phyloP scores from a whole-genome alignment of 2,888 invertebrate genomes.

The Tinea trinotella region DNA sequence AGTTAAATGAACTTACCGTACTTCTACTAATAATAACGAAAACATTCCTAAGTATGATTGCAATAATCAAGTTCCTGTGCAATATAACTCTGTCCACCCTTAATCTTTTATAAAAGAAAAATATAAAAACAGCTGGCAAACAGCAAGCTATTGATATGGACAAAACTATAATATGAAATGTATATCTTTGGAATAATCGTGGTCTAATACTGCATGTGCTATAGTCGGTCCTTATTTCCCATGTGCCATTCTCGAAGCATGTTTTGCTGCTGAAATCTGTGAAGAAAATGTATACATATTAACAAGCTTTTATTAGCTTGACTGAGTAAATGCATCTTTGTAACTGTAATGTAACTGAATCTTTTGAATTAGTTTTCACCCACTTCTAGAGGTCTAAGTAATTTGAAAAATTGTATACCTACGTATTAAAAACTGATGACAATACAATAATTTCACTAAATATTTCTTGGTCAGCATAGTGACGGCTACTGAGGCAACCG shows the following conservation, averaged over 20 bases:
- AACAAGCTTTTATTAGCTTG: too few species aligned
- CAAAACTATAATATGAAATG: constrained; percentile 67
- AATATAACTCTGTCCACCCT: constrained; percentile 67
- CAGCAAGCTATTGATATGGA: constrained; percentile 64
- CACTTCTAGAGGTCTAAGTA: too few species aligned
- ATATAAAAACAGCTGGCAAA: constrained; percentile 71
- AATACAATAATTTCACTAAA: too few species aligned
- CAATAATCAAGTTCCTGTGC: constrained; percentile 74
- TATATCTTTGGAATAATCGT: constrained; percentile 60
- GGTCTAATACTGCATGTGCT: constrained; percentile 68
- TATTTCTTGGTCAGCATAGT: too few species aligned
- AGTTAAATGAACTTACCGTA: constrained; percentile 42
- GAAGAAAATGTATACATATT: too few species aligned
- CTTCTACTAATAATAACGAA: constrained; percentile 71
- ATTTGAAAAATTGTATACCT: too few species aligned
- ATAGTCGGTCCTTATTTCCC: constrained; percentile 75
- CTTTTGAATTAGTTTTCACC: too few species aligned
- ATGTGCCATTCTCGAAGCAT: constrained; percentile 66
- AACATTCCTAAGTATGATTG: constrained; percentile 71
- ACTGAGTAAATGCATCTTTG: too few species aligned
- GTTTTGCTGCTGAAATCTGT: constrained; percentile 72
- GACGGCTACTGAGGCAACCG: too few species aligned
- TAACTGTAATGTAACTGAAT: too few species aligned
- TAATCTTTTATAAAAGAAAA: constrained; percentile 67
- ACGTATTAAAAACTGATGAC: too few species aligned